Evolutionary conservation across 35 echinoderm and acorn worm species (phyloP), one percentile per base, ranked within the genome.

Genomic region (Holothuria glaberrima): DNA sequence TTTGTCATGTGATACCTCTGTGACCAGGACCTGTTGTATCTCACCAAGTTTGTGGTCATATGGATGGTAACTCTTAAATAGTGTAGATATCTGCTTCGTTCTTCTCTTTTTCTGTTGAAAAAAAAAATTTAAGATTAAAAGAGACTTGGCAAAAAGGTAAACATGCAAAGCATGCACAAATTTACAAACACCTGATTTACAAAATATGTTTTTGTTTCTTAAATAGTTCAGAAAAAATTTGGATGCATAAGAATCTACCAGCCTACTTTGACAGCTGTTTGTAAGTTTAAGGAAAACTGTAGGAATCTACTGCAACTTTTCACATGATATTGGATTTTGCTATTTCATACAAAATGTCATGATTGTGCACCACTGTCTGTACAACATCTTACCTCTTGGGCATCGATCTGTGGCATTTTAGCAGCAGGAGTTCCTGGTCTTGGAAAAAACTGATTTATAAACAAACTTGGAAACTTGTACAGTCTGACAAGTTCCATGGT

Each of bases 391-490:
- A 98, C 96, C 91, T 92, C 93, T 76, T 87, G 80, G 13, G 93
- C 93, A 69, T 94, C 93, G 20, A 95, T 72, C 78, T 94, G 93
- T 21, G 90, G 90, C 96, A 94, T 95, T 52, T 92, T 98, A 29
- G 93, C 96, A 59, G 96, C 93, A 45, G 96, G 93, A 86, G 96
- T 98, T 12, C 91, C 93, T 30, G 96, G 96, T 69, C 96, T 91
- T 59, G 96, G 96, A 41, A 98, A 98, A 67, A 92, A 98, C 90
- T 98, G 96, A 74, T 98, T 98, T 70, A 98, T 98, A 58, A 98
- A 98, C 29, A 98, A 71, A 75, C 93, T 94, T 18, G 96, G 93
- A 71, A 98, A 98, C 52, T 91, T 91, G 74, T 91, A 98, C 38
- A 94, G 69, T 63, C 94, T 93, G 17, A 98, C 88, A 60, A 98